Conservation (phyloP, 2,888 invertebrate species). For the Marasmarcha lunaedactyla region DNA sequence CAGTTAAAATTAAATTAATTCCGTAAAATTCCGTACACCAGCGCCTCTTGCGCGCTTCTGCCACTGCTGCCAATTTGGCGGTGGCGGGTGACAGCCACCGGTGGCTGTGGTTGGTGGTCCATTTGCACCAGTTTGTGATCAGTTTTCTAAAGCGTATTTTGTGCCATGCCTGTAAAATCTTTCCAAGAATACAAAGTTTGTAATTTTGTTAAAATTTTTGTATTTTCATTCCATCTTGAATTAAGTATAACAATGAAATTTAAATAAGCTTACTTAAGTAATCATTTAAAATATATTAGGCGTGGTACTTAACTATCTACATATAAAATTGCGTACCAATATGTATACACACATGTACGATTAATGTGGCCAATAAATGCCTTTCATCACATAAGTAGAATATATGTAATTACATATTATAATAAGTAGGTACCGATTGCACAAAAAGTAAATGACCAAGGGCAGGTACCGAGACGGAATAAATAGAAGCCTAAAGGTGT, state of each 20-base stretch:
- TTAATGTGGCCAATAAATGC: constrained; percentile 63
- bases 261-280: constrained; percentile 50
- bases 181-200: not conserved
- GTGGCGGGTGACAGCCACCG: no score
- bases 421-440: not conserved
- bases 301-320: constrained; percentile 61
- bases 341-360: constrained; percentile 9
- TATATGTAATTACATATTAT: constrained; percentile 17
- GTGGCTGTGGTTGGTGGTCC: no score
- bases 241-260: constrained; percentile 45
- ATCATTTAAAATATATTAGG: constrained; percentile 48
- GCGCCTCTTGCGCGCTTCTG: no score
- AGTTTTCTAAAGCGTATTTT: no score
- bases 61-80: no score
- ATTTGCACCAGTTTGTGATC: no score
- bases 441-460: no score
- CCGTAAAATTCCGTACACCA: no score
- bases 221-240: constrained; percentile 49
- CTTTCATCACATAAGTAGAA: constrained; percentile 47
- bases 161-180: no score
- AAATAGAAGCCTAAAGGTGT: no score
- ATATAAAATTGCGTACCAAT: constrained; percentile 47
- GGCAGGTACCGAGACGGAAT: no score
- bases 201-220: constrained; percentile 30
- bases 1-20: no score